Evolutionary conservation across 2,113 vertebrate species (phyloP).

Genomic region (Antechinus stuartii): DNA sequence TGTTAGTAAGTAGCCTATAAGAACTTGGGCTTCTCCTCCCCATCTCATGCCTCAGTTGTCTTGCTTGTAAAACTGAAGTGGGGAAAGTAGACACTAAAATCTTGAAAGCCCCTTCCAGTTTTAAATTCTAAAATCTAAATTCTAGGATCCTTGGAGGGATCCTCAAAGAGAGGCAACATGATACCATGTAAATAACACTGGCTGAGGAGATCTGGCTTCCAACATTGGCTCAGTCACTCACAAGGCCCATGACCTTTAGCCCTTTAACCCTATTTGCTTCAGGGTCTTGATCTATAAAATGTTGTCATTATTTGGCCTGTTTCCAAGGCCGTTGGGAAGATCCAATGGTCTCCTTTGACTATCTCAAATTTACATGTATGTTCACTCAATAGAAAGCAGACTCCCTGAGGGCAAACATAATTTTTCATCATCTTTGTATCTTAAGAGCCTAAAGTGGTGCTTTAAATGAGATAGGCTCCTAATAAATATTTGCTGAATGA

Average conservation of each 20-base stretch:
- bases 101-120: fast-evolving
- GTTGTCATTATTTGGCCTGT: neutral
- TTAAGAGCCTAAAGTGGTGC: neutral
- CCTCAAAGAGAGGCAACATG: neutral
- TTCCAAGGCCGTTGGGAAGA: neutral
- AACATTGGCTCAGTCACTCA: neutral
- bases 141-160: neutral
- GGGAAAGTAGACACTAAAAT: neutral
- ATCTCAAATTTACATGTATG: neutral
- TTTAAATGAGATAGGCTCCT: neutral
- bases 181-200: neutral
- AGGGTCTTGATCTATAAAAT: neutral
- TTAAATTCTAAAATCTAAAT: neutral
- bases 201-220: neutral
- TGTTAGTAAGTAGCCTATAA: too few species aligned
- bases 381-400: neutral
- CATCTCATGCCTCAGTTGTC: neutral
- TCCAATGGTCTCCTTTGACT: neutral
- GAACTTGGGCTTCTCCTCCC: neutral
- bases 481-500: neutral
- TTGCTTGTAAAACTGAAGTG: neutral
- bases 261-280: neutral
- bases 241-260: neutral
- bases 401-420: neutral
- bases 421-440: neutral